Conservation (phyloP, 2,888 invertebrate genomes). For the Nephrotoma flavescens region DNA sequence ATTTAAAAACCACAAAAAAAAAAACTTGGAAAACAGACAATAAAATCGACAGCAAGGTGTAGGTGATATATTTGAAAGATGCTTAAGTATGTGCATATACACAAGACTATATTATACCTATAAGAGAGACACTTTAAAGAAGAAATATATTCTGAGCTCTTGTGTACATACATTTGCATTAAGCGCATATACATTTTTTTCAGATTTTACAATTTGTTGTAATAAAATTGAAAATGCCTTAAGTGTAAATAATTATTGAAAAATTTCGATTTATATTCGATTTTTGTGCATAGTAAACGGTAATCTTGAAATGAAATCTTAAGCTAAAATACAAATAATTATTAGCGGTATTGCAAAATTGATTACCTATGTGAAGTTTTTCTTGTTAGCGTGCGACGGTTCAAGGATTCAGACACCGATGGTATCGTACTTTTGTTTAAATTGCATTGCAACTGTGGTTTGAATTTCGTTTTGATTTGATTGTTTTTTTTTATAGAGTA, state of each 20-base stretch:
- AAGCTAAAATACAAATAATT: background rate
- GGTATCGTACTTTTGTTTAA: background rate
- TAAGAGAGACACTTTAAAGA: background rate
- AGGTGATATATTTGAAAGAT: background rate
- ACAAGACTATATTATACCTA: background rate
- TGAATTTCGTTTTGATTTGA: no score
- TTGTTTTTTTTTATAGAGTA: no score
- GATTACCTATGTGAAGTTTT: background rate
- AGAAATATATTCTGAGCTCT: background rate
- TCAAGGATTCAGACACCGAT: background rate
- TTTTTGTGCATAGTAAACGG: background rate
- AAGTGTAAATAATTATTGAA: background rate
- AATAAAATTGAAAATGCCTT: background rate
- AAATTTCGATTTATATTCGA: background rate
- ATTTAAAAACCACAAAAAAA: background rate
- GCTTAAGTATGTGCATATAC: background rate
- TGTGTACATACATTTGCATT: background rate
- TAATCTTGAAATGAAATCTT: background rate
- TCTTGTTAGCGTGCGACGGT: background rate
- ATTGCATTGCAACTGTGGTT: no score
- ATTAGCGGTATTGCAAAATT: background rate
- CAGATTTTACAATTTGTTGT: background rate
- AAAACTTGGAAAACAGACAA: background rate
- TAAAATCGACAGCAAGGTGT: background rate
- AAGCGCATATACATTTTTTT: background rate